Conservation (phyloP, 2,888 invertebrate species). For the Eupithecia subumbrata region DNA sequence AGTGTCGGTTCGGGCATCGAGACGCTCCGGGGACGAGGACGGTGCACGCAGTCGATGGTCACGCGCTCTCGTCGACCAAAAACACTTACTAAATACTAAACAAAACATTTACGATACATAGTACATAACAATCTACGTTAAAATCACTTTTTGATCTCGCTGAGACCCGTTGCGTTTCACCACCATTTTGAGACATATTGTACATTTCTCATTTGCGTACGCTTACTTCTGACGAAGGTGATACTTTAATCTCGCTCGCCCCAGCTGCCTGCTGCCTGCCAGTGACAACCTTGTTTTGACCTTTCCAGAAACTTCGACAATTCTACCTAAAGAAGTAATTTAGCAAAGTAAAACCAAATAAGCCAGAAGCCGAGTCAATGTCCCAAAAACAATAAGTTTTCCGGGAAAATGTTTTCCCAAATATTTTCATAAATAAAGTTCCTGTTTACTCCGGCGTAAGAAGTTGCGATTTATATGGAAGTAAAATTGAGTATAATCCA, state of each 20-base stretch:
- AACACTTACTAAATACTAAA: background rate
- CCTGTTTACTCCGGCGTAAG: conserved; percentile 26
- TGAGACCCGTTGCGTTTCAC: background rate
- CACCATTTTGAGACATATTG: background rate
- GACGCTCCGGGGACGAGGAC: too few relatives aligned
- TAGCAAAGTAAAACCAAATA: conserved; percentile 33
- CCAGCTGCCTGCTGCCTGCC: background rate
- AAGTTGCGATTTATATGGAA: conserved; percentile 30
- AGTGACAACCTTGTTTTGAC: background rate
- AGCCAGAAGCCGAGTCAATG: conserved; percentile 31
- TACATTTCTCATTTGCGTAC: background rate
- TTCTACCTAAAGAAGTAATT: conserved; percentile 21
- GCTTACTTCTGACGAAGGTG: background rate
- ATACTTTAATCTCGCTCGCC: background rate
- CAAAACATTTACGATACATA: background rate
- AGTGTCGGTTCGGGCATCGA: background rate
- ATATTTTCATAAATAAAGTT: conserved; percentile 33
- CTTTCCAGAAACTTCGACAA: conserved; percentile 2
- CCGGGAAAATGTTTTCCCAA: conserved; percentile 24
- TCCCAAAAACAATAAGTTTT: conserved; percentile 33
- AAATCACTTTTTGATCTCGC: background rate
- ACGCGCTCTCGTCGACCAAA: background rate
- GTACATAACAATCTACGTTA: background rate
- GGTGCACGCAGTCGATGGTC: background rate
- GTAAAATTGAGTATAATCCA: conserved; percentile 42